Evolutionary conservation across 2,797 vertebrate species (phyloP), one percentile per base, ranked within the genome.

Genomic region (Notoglanidium macrostoma): DNA sequence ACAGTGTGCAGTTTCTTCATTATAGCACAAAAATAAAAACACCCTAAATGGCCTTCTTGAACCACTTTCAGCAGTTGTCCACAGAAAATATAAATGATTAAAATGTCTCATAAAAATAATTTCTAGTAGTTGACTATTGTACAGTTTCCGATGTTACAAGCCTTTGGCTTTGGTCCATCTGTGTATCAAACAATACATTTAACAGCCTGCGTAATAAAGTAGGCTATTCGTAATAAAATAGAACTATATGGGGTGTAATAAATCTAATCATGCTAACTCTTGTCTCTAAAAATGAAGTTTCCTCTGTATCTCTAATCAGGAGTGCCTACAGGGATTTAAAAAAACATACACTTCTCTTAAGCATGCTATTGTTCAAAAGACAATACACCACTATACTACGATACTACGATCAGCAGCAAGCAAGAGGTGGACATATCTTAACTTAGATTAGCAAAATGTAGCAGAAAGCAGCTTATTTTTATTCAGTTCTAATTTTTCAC

Each of bases 21-120:
- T 65, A 67, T 21, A 54, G 49, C 46, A 54, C 49, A 14, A 40
- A 83, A 68, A 54, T 68, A 67, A 67, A 82, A 78, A 78, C 9
- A 32, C n/a, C 51, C 7, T 2, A 11, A 55, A 55, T 55, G 51
- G 29, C 79, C 79, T 2, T 46, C 14, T 49, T 23, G 77, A 79
- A 57, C 15, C 74, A 32, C 1, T 55, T 55, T 78, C 4, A 5
- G 49, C 74, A 77, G 74, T 51, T 76, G 17, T 32, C 51, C 1
- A 32, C 49, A 55, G 74, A 55, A 74, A 74, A 14, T n/a, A 49
- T 44, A 74, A 35, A 32, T 68, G 19, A 68, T 19, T 72, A 7
- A 78, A 81, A 46, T 10, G 23, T 46, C 59, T 65, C 15, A 19
- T 29, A 29, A 46, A 40, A 46, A 65, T 82, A 40, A 65, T 63